These are phyloP conservation scores for Coelopa frigida DNA, from an alignment of 1,140 invertebrate genomes.

Conservation along the genomic window DNA sequence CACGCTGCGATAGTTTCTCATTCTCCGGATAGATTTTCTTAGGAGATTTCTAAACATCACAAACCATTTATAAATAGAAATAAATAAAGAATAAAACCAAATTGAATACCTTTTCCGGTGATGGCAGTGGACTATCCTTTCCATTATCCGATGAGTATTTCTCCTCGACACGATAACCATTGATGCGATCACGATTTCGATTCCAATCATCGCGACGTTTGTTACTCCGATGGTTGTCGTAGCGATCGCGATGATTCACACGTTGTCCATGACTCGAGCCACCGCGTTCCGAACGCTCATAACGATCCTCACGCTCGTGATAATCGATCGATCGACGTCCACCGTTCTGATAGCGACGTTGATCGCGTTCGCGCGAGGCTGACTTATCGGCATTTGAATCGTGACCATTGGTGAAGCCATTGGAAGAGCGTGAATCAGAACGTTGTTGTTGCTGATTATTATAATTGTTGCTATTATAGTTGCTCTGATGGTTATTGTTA, in stretches of 20 bases:
- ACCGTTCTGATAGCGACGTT: constrained; percentile 28
- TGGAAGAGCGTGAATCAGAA: neutral
- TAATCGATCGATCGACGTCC: constrained; percentile 22
- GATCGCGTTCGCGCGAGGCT: constrained; percentile 14
- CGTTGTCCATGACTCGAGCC: constrained; percentile 19
- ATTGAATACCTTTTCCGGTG: constrained; percentile 26
- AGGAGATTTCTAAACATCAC: constrained; percentile 15
- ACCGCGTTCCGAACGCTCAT: constrained; percentile 5
- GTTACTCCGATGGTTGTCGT: constrained; percentile 41
- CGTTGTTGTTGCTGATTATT: constrained; percentile 9
- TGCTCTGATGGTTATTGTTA: constrained; percentile 19
- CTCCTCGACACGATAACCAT: constrained; percentile 33
- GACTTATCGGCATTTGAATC: constrained; percentile 6
- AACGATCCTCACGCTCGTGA: constrained; percentile 17
- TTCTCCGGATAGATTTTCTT: constrained; percentile 27
- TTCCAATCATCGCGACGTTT: constrained; percentile 43
- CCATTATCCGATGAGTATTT: constrained; percentile 26
- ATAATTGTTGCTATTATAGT: constrained; percentile 20
- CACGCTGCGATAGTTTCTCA: constrained; percentile 56
- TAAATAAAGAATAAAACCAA: neutral
- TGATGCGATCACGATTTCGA: constrained; percentile 38
- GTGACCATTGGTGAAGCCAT: neutral
- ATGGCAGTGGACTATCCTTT: constrained; percentile 37
- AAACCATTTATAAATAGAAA: neutral
- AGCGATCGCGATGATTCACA: constrained; percentile 34